Conservation (phyloP, 2,888 invertebrate species). For the Micropterix aruncella region DNA sequence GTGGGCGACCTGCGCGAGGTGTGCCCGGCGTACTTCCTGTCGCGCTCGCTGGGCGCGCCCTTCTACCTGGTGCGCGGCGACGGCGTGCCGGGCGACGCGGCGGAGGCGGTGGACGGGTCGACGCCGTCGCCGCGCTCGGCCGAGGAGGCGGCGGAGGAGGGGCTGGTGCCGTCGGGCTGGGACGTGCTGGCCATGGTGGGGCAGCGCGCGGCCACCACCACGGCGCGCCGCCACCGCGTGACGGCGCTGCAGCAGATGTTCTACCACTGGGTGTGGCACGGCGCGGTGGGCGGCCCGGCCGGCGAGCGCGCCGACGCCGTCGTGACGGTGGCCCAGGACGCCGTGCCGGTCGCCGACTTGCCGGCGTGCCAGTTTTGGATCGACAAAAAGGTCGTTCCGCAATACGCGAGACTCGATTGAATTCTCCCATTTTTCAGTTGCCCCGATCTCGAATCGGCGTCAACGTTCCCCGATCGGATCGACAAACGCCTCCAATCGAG, state of each 20-base stretch:
- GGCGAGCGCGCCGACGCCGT: conserved; percentile 34
- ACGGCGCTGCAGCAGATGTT: conserved; percentile 71
- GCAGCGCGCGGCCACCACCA: conserved; percentile 54
- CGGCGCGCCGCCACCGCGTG: conserved; percentile 60
- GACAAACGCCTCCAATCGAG: no score
- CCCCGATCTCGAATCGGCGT: no score
- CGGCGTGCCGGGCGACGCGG: conserved; percentile 31
- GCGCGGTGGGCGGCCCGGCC: conserved; percentile 49
- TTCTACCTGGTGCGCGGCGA: conserved; percentile 63
- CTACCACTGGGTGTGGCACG: conserved; percentile 68
- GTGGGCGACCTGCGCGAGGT: conserved; percentile 67
- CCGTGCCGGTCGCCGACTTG: conserved; percentile 45
- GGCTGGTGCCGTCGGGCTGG: conserved; percentile 34
- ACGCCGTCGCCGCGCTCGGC: conserved; percentile 14
- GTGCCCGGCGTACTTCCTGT: conserved; percentile 60
- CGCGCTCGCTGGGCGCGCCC: conserved; percentile 48
- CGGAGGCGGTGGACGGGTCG: conserved; percentile 15
- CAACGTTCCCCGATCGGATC: no score
- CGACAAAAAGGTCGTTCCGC: conserved; percentile 56
- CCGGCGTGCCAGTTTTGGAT: conserved; percentile 70
- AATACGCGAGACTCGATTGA: conserved; percentile 65
- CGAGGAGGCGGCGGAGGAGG: conserved; percentile 29
- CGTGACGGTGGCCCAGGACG: conserved; percentile 58
- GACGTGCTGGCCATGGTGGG: conserved; percentile 72
- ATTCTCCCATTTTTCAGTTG: no score